Percentiles rank a stretch among this genome's conserved stretches.
Evolutionary conservation across 1,140 invertebrate species (phyloP).

Genomic region (Pentalonia nigronervosa): DNA sequence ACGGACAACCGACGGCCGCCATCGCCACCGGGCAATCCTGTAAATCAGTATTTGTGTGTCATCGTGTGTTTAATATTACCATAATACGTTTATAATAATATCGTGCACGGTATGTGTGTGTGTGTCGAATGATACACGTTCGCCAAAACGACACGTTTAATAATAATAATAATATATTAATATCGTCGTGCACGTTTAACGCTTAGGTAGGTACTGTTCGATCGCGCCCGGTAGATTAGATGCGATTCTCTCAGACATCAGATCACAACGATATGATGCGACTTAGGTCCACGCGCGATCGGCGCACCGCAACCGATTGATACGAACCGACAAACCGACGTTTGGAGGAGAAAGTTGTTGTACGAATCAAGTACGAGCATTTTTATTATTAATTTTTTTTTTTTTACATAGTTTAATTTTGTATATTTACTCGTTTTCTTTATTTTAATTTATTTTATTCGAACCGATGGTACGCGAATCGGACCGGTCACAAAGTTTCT

Average conservation of each 20-base stretch:
- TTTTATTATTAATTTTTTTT: not conserved
- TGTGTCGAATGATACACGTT: not conserved
- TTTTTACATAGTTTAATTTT: not conserved
- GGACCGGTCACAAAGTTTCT: not conserved
- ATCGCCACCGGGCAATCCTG: not conserved
- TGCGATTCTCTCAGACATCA: no score
- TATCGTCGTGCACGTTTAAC: not conserved
- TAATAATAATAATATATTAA: not conserved
- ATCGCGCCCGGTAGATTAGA: not conserved
- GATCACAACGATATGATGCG: no score
- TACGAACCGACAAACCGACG: not conserved
- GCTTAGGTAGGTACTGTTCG: not conserved
- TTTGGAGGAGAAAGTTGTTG: no score
- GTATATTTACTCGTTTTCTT: not conserved
- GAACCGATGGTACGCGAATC: not conserved
- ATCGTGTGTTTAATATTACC: not conserved
- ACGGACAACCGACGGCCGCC: not conserved
- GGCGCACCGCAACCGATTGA: not conserved
- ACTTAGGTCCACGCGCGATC: not conserved
- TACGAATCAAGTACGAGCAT: no score
- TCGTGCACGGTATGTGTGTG: not conserved
- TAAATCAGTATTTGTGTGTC: conserved; percentile 9
- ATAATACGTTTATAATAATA: not conserved
- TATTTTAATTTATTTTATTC: not conserved
- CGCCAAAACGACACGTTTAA: not conserved